Evolutionary conservation across 2,797 vertebrate genomes (phyloP), one percentile per base, ranked within the genome.

Genomic region (Eulemur rubriventer): DNA sequence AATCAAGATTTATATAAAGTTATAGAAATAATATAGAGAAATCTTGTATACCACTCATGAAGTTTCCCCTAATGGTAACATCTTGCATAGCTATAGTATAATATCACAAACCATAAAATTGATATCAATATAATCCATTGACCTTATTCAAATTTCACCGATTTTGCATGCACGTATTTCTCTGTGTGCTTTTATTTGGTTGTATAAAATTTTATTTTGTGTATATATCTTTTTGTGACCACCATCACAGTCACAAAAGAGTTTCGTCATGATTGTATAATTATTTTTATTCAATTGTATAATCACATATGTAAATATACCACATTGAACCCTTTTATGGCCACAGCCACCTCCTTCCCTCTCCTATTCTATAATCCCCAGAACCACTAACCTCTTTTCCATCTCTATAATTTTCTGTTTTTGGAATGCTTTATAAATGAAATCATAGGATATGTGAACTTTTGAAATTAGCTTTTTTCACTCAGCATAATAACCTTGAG

Each of bases 161-260:
- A 80, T 70, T 86, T 83, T 43, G 35, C 7, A 57, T 57, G 13
- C 8, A 41, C 3, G 43, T 3, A 10, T 80, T 92, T 55, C 13
- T 61, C 13, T 93, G 11, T 63, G 24, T 70, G 7, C 72, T 94
- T 89, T 24, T 61, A 50, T 78, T 84, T 70, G 61, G 24, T 55
- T 85, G 2, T 57, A 63, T 43, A 12, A 82, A 91, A n/a, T 72
- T 41, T 82, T 92, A 46, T 73, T 17, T 94, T 7, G 43, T 33
- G 2, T 48, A 41, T 6, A 81, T 59, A 55, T 38, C 33, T 48
- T 57, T 90, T 50, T 48, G 12, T 57, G 5, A 57, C 10, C 13
- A 61, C 3, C 30, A 35, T 82, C 13, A 72, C 7, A 73, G 17
- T 30, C 65, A 63, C 13, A 75, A 90, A 93, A 26, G 28, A 50